phyloP scores from a whole-genome alignment of 2,888 invertebrate species.

The Epistrophella euchroma region DNA sequence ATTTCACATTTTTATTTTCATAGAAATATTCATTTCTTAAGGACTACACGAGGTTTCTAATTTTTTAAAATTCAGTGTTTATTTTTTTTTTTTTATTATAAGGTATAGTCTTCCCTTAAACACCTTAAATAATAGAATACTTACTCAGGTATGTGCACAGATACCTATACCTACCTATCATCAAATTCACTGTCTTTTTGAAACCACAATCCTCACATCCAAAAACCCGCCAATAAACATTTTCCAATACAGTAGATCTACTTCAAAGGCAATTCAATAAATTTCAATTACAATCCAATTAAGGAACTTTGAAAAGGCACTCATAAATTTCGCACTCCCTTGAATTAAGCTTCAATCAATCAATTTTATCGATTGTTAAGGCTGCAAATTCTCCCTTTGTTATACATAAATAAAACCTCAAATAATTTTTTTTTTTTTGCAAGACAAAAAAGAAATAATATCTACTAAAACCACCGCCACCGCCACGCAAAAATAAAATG shows the following conservation, averaged over 20 bases:
- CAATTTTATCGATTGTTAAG: conserved; percentile 43
- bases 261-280: conserved; percentile 24
- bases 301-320: conserved; percentile 15
- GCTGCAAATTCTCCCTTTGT: neutral
- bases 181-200: no score
- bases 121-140: no score
- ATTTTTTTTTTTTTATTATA: no score
- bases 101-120: no score
- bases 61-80: no score
- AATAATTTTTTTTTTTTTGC: conserved; percentile 18
- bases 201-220: neutral
- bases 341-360: conserved; percentile 32
- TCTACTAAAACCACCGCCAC: neutral
- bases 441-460: neutral
- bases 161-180: no score
- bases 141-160: no score
- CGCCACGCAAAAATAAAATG: neutral
- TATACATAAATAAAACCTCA: conserved; percentile 23
- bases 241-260: neutral
- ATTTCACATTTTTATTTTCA: no score
- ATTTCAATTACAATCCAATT: conserved; percentile 37
- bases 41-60: no score
- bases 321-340: conserved; percentile 4
- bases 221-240: neutral
- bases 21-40: no score